Conservation (phyloP, 2,888 invertebrate species). For the Mayetiola destructor region DNA sequence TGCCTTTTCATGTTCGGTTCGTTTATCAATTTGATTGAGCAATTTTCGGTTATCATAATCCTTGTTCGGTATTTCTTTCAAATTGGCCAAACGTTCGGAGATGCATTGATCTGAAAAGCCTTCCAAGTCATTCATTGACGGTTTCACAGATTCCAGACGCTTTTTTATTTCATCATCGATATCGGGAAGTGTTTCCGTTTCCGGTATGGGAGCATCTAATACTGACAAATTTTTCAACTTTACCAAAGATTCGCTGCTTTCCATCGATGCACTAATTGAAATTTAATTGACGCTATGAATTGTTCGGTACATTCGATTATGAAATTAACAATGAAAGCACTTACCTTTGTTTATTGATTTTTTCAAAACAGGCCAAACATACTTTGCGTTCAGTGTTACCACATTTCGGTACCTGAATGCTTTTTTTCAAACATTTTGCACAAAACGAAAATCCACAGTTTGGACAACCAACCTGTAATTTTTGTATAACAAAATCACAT, state of each 20-base stretch:
- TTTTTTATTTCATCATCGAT: constrained; percentile 45
- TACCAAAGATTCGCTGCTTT: too few species aligned
- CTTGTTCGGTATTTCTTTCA: constrained; percentile 43
- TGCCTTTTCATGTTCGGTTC: constrained; percentile 55
- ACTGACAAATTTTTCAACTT: background rate
- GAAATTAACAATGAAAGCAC: too few species aligned
- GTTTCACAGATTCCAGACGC: constrained; percentile 52
- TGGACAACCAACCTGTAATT: constrained; percentile 60
- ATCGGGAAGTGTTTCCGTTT: constrained; percentile 22
- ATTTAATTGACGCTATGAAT: background rate
- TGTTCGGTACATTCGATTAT: background rate
- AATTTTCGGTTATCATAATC: constrained; percentile 30
- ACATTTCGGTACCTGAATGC: constrained; percentile 48
- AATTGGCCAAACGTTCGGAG: constrained; percentile 45
- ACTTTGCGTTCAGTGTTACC: constrained; percentile 48
- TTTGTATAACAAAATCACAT: constrained; percentile 14
- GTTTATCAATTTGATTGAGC: constrained; percentile 39
- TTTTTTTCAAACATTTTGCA: constrained; percentile 61
- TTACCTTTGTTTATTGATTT: constrained; percentile 26
- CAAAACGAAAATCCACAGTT: constrained; percentile 74
- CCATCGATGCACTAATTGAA: too few species aligned
- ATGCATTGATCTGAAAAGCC: constrained; percentile 44
- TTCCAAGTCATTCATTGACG: constrained; percentile 21
- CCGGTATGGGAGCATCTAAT: constrained; percentile 22
- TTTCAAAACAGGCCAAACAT: constrained; percentile 38